Evolutionary conservation across 2,797 vertebrate species (phyloP).

Genomic region (Anguilla pacifica): DNA sequence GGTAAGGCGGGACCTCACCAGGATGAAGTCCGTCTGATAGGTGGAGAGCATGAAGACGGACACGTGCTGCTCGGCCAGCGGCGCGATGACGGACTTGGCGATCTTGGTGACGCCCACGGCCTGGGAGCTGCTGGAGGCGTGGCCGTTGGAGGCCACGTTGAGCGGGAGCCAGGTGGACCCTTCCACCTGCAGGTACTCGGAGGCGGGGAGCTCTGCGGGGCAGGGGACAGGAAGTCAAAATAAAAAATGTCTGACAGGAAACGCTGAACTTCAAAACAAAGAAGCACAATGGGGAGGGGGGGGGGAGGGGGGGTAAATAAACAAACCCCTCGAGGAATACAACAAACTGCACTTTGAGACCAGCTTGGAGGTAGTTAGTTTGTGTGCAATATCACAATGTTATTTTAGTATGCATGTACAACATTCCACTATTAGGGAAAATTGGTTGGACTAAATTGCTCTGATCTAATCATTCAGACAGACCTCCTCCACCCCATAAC

Average conservation of each 20-base stretch:
- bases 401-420: neutral
- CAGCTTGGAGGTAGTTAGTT: neutral
- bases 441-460: neutral
- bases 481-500: no score
- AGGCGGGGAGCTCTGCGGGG: slow-evolving; percentile 82
- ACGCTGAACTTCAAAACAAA: neutral
- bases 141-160: slow-evolving; percentile 88
- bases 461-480: neutral
- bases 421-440: neutral
- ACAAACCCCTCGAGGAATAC: neutral
- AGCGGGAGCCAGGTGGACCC: slow-evolving; percentile 91
- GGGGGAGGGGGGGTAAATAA: no score
- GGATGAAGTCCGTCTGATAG: slow-evolving; percentile 96
- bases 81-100: slow-evolving; percentile 90
- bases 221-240: neutral
- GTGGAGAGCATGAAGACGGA: slow-evolving; percentile 97
- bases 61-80: slow-evolving; percentile 91
- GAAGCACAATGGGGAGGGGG: neutral
- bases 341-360: no score
- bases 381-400: neutral
- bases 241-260: neutral
- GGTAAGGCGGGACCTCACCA: slow-evolving; percentile 72
- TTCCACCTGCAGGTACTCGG: slow-evolving; percentile 88
- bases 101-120: slow-evolving; percentile 95
- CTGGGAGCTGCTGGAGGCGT: slow-evolving; percentile 79